Evolutionary conservation across 2,888 invertebrate genomes (phyloP).

Genomic region (Thyatira batis): DNA sequence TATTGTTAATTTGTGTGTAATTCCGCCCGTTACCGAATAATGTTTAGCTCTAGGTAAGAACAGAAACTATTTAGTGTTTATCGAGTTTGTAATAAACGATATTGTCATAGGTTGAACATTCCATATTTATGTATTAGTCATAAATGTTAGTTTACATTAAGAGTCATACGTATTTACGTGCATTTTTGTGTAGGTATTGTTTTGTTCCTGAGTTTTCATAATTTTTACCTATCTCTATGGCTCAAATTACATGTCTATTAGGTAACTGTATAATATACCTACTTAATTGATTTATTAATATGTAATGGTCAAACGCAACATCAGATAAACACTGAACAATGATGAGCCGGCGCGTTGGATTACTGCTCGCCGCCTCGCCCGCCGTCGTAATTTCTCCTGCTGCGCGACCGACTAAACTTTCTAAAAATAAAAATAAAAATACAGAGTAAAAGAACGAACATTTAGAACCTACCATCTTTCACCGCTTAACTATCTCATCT

Average conservation of each 20-base stretch:
- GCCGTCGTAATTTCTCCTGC: slow-evolving; percentile 75
- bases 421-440: slow-evolving; percentile 76
- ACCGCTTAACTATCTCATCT: slow-evolving; percentile 72
- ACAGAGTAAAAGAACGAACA: slow-evolving; percentile 74
- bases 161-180: slow-evolving; percentile 50
- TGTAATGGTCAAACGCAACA: slow-evolving; percentile 38
- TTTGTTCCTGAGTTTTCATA: slow-evolving; percentile 36
- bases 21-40: slow-evolving; percentile 80
- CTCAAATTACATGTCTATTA: slow-evolving; percentile 3
- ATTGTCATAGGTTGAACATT: slow-evolving; percentile 56
- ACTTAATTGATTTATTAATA: slow-evolving; percentile 15
- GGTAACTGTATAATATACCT: slow-evolving; percentile 3
- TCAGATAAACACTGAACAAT: slow-evolving; percentile 65
- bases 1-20: slow-evolving; percentile 79
- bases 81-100: slow-evolving; percentile 43
- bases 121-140: slow-evolving; percentile 58
- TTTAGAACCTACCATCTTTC: slow-evolving; percentile 77
- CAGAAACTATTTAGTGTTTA: slow-evolving; percentile 58
- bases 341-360: slow-evolving; percentile 61
- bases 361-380: slow-evolving; percentile 55
- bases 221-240: slow-evolving; percentile 9
- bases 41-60: slow-evolving; percentile 72
- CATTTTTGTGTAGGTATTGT: slow-evolving; percentile 51
- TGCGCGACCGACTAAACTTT: slow-evolving; percentile 76
- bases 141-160: slow-evolving; percentile 49